These are phyloP conservation scores for Sebastiscus tertius DNA, from an alignment of 2,797 vertebrate genomes.

Conservation along the genomic window DNA sequence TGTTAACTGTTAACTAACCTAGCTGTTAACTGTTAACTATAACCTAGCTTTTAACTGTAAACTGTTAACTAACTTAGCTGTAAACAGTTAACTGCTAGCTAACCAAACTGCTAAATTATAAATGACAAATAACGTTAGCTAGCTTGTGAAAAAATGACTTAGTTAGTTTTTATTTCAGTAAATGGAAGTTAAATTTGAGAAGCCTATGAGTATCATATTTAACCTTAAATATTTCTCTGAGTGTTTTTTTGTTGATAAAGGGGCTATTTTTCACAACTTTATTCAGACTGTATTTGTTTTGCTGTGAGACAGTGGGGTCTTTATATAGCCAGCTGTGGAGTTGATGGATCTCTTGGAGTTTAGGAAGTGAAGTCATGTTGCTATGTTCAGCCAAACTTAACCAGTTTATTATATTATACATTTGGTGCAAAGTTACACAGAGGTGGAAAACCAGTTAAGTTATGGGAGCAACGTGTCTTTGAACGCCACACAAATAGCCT, in stretches of 20 bases:
- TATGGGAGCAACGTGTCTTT: conserved; percentile 34
- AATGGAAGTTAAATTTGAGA: neutral
- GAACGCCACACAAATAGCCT: conserved; percentile 33
- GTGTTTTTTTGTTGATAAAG: neutral
- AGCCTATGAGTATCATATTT: neutral
- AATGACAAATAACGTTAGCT: neutral
- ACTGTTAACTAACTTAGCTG: no score
- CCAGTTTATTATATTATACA: conserved; percentile 62
- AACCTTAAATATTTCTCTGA: neutral
- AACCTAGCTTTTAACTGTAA: no score
- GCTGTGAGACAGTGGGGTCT: conserved; percentile 36
- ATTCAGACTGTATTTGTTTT: neutral
- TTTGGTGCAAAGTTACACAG: conserved; percentile 53
- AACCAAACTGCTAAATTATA: neutral
- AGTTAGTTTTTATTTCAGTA: neutral
- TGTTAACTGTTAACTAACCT: no score
- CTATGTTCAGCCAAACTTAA: conserved; percentile 54
- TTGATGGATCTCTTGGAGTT: conserved; percentile 68
- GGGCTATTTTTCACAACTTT: neutral
- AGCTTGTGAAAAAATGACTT: neutral
- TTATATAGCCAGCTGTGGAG: conserved; percentile 49
- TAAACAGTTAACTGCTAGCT: no score
- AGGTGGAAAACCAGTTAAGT: conserved; percentile 47
- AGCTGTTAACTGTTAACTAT: no score
- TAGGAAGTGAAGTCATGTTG: conserved; percentile 76